Evolutionary conservation across 2,113 vertebrate species (phyloP).

Genomic region (Mormoops blainvillei): DNA sequence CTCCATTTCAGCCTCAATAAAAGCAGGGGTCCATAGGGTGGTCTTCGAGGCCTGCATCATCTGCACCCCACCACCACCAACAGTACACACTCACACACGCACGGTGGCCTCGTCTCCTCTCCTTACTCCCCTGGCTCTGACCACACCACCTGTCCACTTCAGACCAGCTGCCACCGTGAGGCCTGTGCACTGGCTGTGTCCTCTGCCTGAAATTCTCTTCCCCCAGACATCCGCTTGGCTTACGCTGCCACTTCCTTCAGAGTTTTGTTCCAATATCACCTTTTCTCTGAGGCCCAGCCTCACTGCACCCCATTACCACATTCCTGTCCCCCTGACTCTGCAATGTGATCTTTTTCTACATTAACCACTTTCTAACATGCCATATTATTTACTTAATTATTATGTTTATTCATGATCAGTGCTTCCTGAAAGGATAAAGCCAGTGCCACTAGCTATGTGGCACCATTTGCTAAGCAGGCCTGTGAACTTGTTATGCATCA

Average conservation of each 20-base stretch:
- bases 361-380: background rate
- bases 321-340: background rate
- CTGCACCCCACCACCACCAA: fast-evolving
- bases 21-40: background rate
- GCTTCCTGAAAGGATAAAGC: background rate
- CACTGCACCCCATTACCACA: background rate
- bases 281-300: background rate
- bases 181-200: background rate
- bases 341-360: background rate
- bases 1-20: background rate
- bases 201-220: background rate
- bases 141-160: background rate
- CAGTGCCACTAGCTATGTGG: no score
- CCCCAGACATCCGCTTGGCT: background rate
- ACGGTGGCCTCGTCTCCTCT: background rate
- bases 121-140: background rate
- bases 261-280: background rate
- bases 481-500: no score
- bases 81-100: background rate
- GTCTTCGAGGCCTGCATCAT: background rate
- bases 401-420: background rate
- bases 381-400: background rate
- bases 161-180: background rate
- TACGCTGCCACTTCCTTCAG: background rate
- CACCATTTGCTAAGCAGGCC: no score